These are phyloP conservation scores for Lumbricus terrestris DNA, from an alignment of 2,888 invertebrate genomes.

Conservation along the genomic window DNA sequence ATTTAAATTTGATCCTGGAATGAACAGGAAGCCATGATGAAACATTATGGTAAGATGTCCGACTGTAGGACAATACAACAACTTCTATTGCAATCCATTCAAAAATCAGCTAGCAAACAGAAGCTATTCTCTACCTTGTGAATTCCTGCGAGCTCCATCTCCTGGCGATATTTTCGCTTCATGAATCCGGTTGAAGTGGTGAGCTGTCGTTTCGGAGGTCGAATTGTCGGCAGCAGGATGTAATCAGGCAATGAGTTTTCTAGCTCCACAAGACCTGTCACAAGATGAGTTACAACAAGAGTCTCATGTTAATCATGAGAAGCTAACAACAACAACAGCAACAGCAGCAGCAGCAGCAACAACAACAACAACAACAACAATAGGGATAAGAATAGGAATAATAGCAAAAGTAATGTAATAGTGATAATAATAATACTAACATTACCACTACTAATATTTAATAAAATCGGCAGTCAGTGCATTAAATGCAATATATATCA, in stretches of 20 bases:
- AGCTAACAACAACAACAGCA: too few species aligned
- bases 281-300: not conserved
- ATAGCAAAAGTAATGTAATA: too few species aligned
- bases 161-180: constrained; percentile 56
- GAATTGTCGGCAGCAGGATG: constrained; percentile 54
- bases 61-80: not conserved
- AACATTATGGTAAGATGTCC: not conserved
- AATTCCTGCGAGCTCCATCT: constrained; percentile 55
- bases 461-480: too few species aligned
- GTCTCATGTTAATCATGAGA: not conserved
- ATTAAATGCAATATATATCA: too few species aligned
- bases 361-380: too few species aligned
- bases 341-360: too few species aligned
- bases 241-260: constrained; percentile 57
- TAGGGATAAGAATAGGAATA: too few species aligned
- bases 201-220: constrained; percentile 53
- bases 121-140: constrained; percentile 52
- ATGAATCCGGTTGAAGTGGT: constrained; percentile 56
- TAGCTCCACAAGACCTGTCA: constrained; percentile 53
- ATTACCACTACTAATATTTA: too few species aligned
- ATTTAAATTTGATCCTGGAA: too few species aligned
- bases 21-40: not conserved
- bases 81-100: not conserved
- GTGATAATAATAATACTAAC: too few species aligned
- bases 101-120: too few species aligned